Evolutionary conservation across 35 echinoderm and acorn worm genomes (phyloP), one percentile per base, ranked within the genome.

Genomic region (Strongylocentrotus purpuratus): DNA sequence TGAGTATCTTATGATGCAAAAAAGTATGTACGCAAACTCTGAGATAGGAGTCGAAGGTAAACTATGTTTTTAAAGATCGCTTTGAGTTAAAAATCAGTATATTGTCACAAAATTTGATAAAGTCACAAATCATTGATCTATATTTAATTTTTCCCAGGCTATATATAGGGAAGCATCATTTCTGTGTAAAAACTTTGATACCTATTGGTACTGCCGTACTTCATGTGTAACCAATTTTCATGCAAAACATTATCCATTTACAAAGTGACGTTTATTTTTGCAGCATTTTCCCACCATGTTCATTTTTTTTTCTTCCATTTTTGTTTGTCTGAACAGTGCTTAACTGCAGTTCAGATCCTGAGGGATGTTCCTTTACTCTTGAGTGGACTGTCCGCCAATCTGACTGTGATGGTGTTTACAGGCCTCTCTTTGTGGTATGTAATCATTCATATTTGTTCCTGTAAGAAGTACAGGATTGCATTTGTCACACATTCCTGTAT

Each of bases 11-110:
- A 78, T 28, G 65, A 78, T 78, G 65, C 65, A 78, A 9, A 78
- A 78, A n/a, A 78, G 65, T n/a, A 78, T 78, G 65, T 78, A 78
- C 65, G 65, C 65, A 78, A 78, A 78, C 65, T 78, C 65, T 78
- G 65, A 78, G 4, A 78, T 78, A 78, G 65, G 65, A n/a, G 22
- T 78, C 65, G 65, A 78, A 78, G 65, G 65, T 78, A n/a, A 78
- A 18, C 25, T 4, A 0, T 55, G 15, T 55, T 28, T 78, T 7
- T 78, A 4, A 0, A 78, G 4, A n/a, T 28, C 5, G 7, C 25
- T 10, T 55, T 9, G 50, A 11, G 50, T 55, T 55, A 10, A 0
- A 55, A 15, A 55, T 11, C 10, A 0, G 15, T 12, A 15, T 55
- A 55, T 55, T 55, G 1, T 55, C 50, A 55, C 50, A 55, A 15